Evolutionary conservation across 2,113 vertebrate genomes (phyloP), one percentile per base, ranked within the genome.

Genomic region (Elanoides forficatus): DNA sequence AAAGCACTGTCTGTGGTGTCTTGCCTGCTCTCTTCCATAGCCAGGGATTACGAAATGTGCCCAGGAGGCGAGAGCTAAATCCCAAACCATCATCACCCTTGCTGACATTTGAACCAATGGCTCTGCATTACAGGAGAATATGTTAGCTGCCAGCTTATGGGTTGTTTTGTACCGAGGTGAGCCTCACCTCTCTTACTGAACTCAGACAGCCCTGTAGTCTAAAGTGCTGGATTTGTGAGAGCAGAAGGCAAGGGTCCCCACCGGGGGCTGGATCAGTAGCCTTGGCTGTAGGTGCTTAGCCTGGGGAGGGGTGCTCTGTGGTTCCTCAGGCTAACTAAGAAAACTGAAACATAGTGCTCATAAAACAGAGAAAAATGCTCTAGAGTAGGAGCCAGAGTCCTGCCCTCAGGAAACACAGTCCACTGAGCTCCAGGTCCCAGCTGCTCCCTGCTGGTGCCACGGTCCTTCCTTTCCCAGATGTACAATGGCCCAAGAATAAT

Each of bases 11-110:
- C 72, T 84, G 29, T 8, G 2, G 30, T 34, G 30, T 43, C 42
- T 53, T 48, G 34, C 14, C 76, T 66, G 65, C n/a, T 58, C 38
- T 62, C 13, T 71, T 81, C 38, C 38, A 30, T 5, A 55, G 63
- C 11, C 50, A 38, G 10, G 32, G 17, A 47, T 13, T 45, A n/a
- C 4, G 11, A 53, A 85, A 88, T 0, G 0, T 45, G 29, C n/a
- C 42, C 23, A 34, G 70, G 73, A 87, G 50, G 25, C 0, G 4
- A 94, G 48, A 58, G 68, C 63, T 53, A 45, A 79, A 87, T 87
- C 66, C 47, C 50, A 67, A 43, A 59, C 7, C n/a, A 38, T 36
- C n/a, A 59, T 63, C 70, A 59, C 70, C 59, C 47, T 92, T 78
- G n/a, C 38, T 10, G 25, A 36, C 9, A 15, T 59, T 74, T 85